Percentiles rank a stretch among this genome's conserved stretches.
Conservation (phyloP, 1,140 invertebrate genomes). For the Antheraea pernyi region DNA sequence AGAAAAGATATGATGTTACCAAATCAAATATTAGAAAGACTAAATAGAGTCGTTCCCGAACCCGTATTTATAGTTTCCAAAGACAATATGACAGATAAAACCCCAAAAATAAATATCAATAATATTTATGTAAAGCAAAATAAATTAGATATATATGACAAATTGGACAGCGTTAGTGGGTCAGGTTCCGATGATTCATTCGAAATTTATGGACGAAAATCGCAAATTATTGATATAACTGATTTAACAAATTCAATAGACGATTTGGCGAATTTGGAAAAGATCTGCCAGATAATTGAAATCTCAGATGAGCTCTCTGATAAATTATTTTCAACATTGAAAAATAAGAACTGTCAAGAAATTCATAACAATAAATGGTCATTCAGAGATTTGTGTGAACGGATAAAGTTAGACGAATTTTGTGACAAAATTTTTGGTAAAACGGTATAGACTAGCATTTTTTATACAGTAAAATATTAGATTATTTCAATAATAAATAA, state of each 20-base stretch:
- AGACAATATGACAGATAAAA: conserved; percentile 23
- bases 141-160: conserved; percentile 59
- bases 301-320: conserved; percentile 71
- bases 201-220: conserved; percentile 56
- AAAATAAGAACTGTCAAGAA: conserved; percentile 21
- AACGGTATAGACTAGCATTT: conserved; percentile 14
- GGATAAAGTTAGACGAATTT: conserved; percentile 67
- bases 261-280: conserved; percentile 59
- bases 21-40: conserved; percentile 23
- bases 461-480: not conserved
- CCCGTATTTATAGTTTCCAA: conserved; percentile 16
- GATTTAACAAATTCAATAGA: conserved; percentile 66
- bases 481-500: not conserved
- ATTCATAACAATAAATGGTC: conserved; percentile 55
- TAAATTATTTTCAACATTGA: conserved; percentile 53
- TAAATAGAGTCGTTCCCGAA: conserved; percentile 23
- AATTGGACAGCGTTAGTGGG: conserved; percentile 60
- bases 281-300: conserved; percentile 71
- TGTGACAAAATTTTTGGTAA: conserved; percentile 61
- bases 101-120: conserved; percentile 26
- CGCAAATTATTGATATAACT: conserved; percentile 60
- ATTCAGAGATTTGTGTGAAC: conserved; percentile 68
- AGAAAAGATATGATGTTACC: conserved; percentile 8
- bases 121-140: conserved; percentile 14
- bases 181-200: conserved; percentile 64